Percentiles rank a stretch among this genome's conserved stretches.
Evolutionary conservation across 1,140 invertebrate species (phyloP).

Genomic region (Sarcophaga bullata): DNA sequence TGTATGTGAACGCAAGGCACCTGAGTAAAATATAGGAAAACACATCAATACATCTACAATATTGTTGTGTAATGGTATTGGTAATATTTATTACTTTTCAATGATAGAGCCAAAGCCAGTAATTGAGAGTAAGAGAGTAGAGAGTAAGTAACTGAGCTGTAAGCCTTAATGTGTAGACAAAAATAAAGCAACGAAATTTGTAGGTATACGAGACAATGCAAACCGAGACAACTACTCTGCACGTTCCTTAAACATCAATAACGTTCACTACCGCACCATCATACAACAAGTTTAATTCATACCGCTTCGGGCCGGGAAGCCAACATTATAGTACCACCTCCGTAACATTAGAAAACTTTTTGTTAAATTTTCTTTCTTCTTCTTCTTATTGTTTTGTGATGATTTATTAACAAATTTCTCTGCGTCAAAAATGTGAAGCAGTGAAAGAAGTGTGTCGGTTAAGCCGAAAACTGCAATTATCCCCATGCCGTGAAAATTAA

Average conservation of each 20-base stretch:
- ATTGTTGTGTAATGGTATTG: not conserved
- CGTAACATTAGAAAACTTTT: conserved; percentile 39
- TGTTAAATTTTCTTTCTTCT: not conserved
- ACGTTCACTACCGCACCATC: conserved; percentile 36
- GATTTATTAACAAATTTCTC: too few relatives aligned
- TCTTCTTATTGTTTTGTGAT: not conserved
- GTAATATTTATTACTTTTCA: too few relatives aligned
- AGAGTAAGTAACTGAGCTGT: not conserved
- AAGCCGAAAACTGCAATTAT: conserved; percentile 33
- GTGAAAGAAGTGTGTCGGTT: too few relatives aligned
- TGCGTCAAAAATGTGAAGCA: too few relatives aligned
- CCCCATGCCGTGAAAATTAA: conserved; percentile 35
- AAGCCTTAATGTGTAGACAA: too few relatives aligned
- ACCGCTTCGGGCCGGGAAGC: conserved; percentile 39
- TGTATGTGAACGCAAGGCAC: not conserved
- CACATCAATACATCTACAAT: not conserved
- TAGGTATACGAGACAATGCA: conserved; percentile 32
- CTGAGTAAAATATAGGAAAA: not conserved
- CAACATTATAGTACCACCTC: conserved; percentile 38
- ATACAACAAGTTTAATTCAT: conserved; percentile 39
- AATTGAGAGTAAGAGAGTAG: not conserved
- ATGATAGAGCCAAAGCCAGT: not conserved
- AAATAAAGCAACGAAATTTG: conserved; percentile 27
- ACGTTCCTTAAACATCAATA: conserved; percentile 36
- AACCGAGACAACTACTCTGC: conserved; percentile 35